phyloP scores from a whole-genome alignment of 2,797 vertebrate species.

The Pangasius macronema region DNA sequence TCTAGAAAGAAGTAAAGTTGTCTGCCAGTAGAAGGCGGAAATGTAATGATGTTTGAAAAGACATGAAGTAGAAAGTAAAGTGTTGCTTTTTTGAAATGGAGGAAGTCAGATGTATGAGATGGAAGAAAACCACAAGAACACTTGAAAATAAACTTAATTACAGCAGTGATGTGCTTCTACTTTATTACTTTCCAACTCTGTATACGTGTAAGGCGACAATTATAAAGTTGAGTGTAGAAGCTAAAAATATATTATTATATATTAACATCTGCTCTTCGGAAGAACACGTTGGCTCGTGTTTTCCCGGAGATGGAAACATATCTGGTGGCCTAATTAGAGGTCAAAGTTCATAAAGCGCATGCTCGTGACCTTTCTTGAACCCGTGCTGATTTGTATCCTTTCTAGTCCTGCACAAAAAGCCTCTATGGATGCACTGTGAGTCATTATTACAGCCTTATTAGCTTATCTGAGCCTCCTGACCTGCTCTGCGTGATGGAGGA shows the following conservation, averaged over 20 bases:
- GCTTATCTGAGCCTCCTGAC: slow-evolving; percentile 57
- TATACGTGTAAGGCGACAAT: neutral
- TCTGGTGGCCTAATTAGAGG: neutral
- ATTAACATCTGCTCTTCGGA: neutral
- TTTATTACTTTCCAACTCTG: neutral
- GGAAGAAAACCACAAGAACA: neutral
- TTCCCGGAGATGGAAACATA: neutral
- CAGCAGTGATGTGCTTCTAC: neutral
- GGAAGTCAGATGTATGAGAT: neutral
- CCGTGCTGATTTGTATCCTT: neutral
- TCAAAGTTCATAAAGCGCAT: neutral
- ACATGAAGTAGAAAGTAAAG: neutral
- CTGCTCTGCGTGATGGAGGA: slow-evolving; percentile 32
- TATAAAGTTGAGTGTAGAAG: neutral
- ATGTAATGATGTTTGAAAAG: neutral
- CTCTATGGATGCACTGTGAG: slow-evolving; percentile 48
- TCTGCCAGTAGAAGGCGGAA: too few species aligned
- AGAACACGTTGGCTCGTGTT: neutral
- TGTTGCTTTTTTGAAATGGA: neutral
- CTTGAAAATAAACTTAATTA: neutral
- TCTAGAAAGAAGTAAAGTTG: too few species aligned
- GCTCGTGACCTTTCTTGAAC: neutral
- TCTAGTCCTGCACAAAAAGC: slow-evolving; percentile 50
- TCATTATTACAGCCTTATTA: slow-evolving; percentile 62
- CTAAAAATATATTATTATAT: neutral